Conservation (phyloP, 2,113 vertebrate species). For the Bettongia penicillata region DNA sequence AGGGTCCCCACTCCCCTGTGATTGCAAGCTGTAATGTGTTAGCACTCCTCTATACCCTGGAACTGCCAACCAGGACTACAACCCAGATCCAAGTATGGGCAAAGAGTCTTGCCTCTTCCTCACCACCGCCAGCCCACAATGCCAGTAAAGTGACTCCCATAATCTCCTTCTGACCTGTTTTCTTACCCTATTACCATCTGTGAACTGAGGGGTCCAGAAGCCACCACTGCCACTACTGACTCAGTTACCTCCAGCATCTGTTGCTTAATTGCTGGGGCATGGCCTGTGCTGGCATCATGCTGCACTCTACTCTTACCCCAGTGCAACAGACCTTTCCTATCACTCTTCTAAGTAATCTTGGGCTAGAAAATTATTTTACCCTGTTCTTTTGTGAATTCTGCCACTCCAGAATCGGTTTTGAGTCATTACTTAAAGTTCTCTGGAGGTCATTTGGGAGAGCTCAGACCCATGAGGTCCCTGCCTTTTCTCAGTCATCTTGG, state of each 20-base stretch:
- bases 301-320: not conserved
- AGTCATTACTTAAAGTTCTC: not conserved
- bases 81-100: too few species aligned
- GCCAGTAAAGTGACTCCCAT: not conserved
- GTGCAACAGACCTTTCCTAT: not conserved
- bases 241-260: too few species aligned
- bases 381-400: not conserved
- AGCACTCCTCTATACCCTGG: too few species aligned
- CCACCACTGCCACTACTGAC: too few species aligned
- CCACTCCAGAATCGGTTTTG: not conserved
- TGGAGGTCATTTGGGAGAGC: not conserved
- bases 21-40: too few species aligned
- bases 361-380: not conserved
- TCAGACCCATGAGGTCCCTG: not conserved
- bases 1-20: too few species aligned
- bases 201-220: too few species aligned
- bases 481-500: not conserved
- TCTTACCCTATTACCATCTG: not conserved
- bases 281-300: too few species aligned
- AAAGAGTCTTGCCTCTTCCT: too few species aligned
- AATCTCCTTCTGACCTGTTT: not conserved
- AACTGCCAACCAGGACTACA: too few species aligned
- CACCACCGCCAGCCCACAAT: too few species aligned
- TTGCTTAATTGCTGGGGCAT: too few species aligned
- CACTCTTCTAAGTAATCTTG: not conserved